Evolutionary conservation across 2,797 vertebrate genomes (phyloP).

Genomic region (Manis pentadactyla): DNA sequence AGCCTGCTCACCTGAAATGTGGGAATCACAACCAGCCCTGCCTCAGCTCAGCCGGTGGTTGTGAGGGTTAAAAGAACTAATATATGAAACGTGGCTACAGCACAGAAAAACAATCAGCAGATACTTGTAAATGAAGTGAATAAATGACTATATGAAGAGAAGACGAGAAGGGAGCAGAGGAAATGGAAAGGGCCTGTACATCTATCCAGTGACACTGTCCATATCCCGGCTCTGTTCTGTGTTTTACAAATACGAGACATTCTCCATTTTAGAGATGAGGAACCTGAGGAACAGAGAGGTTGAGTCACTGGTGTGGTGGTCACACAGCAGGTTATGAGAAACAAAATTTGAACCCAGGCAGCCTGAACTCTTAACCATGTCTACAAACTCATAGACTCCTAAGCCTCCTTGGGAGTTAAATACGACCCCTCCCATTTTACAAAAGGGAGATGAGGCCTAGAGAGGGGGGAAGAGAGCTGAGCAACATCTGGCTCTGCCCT

Average conservation of each 20-base stretch:
- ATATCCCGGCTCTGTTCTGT: not conserved
- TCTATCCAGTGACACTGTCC: not conserved
- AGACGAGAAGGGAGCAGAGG: not conserved
- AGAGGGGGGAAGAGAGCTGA: not conserved
- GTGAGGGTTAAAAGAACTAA: not conserved
- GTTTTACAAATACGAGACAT: not conserved
- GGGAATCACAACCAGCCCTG: not conserved
- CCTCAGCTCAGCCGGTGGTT: not conserved
- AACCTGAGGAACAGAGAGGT: not conserved
- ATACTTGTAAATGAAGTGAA: not conserved
- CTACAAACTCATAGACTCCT: not conserved
- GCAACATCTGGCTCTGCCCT: not conserved
- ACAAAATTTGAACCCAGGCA: not conserved
- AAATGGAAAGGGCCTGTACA: not conserved
- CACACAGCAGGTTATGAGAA: not conserved
- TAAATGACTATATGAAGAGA: not conserved
- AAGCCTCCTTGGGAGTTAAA: not conserved
- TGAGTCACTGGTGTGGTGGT: not conserved
- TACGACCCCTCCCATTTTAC: not conserved
- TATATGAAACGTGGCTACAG: not conserved
- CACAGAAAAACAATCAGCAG: not conserved
- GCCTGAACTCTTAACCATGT: not conserved
- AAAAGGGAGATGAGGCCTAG: not conserved
- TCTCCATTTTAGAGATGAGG: not conserved
- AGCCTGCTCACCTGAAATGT: not conserved